Percentiles rank a stretch among this genome's conserved stretches.
Conservation (phyloP, 2,797 vertebrate species). For the Acanthornis magna region DNA sequence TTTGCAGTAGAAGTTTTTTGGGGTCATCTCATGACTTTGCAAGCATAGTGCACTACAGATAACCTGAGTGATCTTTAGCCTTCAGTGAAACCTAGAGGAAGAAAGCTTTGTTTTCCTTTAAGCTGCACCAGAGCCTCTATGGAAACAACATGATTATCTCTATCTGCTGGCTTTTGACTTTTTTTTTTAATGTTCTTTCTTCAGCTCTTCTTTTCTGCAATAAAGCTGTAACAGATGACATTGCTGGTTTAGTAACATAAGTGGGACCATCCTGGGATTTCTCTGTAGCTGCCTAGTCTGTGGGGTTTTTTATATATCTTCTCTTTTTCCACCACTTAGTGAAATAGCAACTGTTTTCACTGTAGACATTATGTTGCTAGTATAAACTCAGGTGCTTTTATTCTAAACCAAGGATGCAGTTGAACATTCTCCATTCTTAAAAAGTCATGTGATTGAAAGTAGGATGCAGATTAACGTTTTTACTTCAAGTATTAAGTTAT, state of each 20-base stretch:
- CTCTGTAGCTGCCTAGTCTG: not conserved
- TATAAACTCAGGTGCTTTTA: not conserved
- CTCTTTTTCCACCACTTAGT: not conserved
- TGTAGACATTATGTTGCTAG: not conserved
- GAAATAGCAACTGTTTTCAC: not conserved
- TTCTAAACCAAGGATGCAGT: not conserved
- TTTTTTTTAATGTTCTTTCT: not conserved
- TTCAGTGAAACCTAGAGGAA: not conserved
- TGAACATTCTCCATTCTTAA: not conserved
- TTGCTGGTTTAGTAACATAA: not conserved
- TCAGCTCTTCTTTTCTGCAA: not conserved
- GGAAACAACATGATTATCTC: not conserved
- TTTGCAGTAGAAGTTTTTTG: not conserved
- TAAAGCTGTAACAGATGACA: not conserved
- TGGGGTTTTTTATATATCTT: accelerated
- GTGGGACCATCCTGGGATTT: not conserved
- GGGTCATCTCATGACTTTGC: not conserved
- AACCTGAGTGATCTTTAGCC: not conserved
- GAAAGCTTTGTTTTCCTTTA: not conserved
- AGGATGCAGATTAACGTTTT: not conserved
- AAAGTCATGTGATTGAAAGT: not conserved
- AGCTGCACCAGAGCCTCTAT: not conserved
- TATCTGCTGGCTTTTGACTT: not conserved
- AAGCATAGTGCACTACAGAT: not conserved
- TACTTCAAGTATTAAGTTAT: not conserved